Evolutionary conservation across 2,113 vertebrate species (phyloP), one percentile per base, ranked within the genome.

Genomic region (Sturnus vulgaris): DNA sequence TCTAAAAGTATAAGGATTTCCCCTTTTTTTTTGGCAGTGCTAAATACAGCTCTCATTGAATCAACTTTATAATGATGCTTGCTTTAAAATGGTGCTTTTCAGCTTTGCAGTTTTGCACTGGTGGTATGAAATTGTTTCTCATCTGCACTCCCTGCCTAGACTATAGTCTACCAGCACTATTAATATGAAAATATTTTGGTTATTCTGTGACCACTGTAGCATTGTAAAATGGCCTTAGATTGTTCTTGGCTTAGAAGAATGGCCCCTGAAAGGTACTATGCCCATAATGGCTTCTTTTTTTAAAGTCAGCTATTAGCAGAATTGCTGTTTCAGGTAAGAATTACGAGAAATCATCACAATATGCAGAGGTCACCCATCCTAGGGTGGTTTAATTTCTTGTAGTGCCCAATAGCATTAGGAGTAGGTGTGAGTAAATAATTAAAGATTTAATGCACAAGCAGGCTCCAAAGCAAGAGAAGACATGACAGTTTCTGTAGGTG

Each of bases 91-190:
- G 14, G 15, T 83, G 25, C 33, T 73, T 55, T 53, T 73, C 55
- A 57, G 21, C 20, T 53, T 82, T 69, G 50, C 17, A 35, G 1
- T 59, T 88, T 92, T 72, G 15, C 37, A 31, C 4, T 77, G 47
- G 27, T 61, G 47, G 27, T 61, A 6, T 69, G 46, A 69, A 92
- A 44, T 42, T 59, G 27, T 47, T 83, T 76, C 37, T 56, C 13
- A 33, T 76, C 30, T 82, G 15, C 15, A 79, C 20, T 92, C 21
- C 23, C 13, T 76, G 47, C 49, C 35, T 63, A 82, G 59, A 47
- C 13, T 77, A 1, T 15, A 60, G 53, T 11, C 30, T 56, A 3
- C 25, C 21, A 83, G 23, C 0, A 0, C 14, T 24, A 23, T 44
- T 86, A 64, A 35, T 69, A 39, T 40, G 35, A 68, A 81, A 80